phyloP scores from a whole-genome alignment of 2,113 vertebrate species.

The Sceloporus tristichus region DNA sequence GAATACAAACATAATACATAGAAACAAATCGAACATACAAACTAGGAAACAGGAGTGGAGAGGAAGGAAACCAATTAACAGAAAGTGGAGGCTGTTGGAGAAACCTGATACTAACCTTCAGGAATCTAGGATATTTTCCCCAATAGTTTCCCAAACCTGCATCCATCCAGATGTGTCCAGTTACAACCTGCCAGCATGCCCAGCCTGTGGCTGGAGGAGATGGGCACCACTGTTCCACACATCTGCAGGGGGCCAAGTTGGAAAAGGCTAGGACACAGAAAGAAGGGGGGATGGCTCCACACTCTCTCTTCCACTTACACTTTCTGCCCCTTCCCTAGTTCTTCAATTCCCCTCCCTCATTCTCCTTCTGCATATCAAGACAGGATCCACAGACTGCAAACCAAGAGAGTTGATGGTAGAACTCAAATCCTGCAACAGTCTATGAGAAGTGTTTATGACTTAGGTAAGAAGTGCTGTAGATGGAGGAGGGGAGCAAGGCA shows the following conservation, averaged over 20 bases:
- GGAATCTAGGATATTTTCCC: background rate
- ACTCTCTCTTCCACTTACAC: background rate
- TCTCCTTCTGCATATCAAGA: background rate
- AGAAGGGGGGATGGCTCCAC: background rate
- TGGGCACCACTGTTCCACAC: background rate
- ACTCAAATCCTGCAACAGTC: background rate
- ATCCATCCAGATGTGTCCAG: background rate
- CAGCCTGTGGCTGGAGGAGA: background rate
- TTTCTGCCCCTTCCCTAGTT: background rate
- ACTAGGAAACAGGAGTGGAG: background rate
- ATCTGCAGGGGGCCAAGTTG: background rate
- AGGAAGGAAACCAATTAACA: background rate
- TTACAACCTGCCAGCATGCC: background rate
- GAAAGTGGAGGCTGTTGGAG: background rate
- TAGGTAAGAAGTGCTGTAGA: background rate
- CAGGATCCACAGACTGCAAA: background rate
- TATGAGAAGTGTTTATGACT: slow-evolving; percentile 17
- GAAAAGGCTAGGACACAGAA: background rate
- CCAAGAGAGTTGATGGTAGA: background rate
- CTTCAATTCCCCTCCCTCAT: background rate
- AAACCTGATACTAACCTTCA: background rate
- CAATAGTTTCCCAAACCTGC: background rate
- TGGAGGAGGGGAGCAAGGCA: background rate
- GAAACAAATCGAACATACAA: background rate
- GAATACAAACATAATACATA: background rate